Evolutionary conservation across 2,888 invertebrate species (phyloP).

Genomic region (Cephus sareptanus): DNA sequence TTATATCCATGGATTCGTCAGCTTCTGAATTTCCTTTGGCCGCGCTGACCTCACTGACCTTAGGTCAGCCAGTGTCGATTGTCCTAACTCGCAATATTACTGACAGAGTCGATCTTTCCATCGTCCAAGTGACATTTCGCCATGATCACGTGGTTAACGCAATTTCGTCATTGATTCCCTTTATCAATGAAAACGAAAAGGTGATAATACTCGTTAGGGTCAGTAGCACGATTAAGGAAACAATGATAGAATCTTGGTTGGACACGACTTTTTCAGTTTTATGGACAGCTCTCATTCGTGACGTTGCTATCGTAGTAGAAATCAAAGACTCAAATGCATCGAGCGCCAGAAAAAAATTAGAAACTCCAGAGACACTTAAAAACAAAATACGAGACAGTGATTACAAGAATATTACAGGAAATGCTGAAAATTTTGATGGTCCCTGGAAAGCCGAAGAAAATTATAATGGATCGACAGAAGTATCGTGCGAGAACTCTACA

Average conservation of each 20-base stretch:
- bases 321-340: neutral
- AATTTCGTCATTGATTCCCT: neutral
- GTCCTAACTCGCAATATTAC: neutral
- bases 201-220: neutral
- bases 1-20: neutral
- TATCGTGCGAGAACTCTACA: neutral
- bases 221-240: neutral
- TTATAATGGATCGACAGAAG: neutral
- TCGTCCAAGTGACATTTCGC: neutral
- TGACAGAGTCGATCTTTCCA: neutral
- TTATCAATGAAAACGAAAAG: neutral
- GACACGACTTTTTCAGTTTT: neutral
- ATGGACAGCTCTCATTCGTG: neutral
- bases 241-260: neutral
- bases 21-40: neutral
- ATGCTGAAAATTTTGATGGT: neutral
- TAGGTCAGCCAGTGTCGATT: neutral
- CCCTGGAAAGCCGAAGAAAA: neutral
- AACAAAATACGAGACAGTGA: too few relatives aligned
- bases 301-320: neutral
- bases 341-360: neutral
- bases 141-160: neutral
- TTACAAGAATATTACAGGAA: too few relatives aligned
- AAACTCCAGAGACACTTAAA: too few relatives aligned
- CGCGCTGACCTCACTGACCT: neutral